phyloP scores from a whole-genome alignment of 2,113 vertebrate species.

The Sporophila hypoxantha region DNA sequence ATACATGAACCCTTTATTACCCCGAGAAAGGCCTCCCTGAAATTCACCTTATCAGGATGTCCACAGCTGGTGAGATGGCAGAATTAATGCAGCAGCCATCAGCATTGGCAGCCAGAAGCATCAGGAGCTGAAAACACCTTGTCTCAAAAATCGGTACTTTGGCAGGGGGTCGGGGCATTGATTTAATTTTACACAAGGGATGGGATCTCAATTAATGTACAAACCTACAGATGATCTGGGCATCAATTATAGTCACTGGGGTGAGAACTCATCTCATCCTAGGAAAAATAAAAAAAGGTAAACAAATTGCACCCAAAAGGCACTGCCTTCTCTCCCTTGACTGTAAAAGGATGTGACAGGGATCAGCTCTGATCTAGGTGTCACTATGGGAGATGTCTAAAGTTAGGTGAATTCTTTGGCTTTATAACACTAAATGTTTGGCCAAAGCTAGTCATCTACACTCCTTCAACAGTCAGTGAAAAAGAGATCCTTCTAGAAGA shows the following conservation, averaged over 20 bases:
- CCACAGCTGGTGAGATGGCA: neutral
- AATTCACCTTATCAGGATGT: neutral
- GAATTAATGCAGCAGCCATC: neutral
- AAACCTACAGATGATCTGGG: neutral
- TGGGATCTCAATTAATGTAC: neutral
- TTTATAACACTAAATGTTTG: neutral
- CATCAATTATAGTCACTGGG: neutral
- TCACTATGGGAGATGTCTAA: neutral
- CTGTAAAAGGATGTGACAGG: neutral
- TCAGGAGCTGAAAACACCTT: neutral
- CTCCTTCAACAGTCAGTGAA: neutral
- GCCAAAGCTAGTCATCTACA: neutral
- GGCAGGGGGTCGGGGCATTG: accelerated
- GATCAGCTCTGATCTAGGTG: neutral
- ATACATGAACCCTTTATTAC: neutral
- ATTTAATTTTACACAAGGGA: neutral
- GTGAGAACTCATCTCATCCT: neutral
- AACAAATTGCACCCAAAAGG: neutral
- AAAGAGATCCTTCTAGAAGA: neutral
- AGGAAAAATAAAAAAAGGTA: neutral
- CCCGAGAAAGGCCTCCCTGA: neutral
- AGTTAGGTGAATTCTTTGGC: neutral
- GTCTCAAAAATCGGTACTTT: neutral
- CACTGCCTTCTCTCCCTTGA: neutral
- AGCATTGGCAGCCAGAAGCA: neutral